Percentiles rank a stretch among this genome's conserved stretches.
These are phyloP conservation scores for Brachirus orientalis DNA, from an alignment of 2,113 vertebrate species.

Conservation along the genomic window DNA sequence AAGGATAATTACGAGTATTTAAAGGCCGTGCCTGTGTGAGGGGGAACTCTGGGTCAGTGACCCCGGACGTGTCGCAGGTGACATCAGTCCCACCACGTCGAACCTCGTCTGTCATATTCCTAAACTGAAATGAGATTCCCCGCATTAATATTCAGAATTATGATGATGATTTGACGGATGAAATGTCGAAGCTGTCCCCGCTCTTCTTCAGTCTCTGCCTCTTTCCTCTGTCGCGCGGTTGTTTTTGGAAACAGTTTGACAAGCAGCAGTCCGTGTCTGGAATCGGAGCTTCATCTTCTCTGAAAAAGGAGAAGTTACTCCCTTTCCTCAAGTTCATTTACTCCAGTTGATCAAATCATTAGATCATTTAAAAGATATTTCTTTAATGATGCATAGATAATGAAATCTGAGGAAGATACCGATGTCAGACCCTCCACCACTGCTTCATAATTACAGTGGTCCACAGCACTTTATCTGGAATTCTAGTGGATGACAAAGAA, in stretches of 20 bases:
- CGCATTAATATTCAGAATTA: slow-evolving; percentile 20
- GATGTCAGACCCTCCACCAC: too few species aligned
- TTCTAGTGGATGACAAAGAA: too few species aligned
- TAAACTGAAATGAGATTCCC: slow-evolving; percentile 2
- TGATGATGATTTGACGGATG: slow-evolving; percentile 45
- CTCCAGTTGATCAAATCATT: too few species aligned
- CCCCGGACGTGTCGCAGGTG: background rate
- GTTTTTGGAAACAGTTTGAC: background rate
- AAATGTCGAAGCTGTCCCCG: slow-evolving; percentile 39
- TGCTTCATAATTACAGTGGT: too few species aligned
- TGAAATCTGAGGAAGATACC: too few species aligned
- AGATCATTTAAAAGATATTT: too few species aligned
- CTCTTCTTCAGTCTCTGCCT: background rate
- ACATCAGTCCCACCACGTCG: slow-evolving; percentile 14
- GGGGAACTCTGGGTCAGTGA: slow-evolving; percentile 8
- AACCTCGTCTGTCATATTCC: background rate
- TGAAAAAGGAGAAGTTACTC: too few species aligned
- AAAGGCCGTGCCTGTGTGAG: background rate
- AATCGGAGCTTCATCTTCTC: background rate
- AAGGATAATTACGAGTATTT: slow-evolving; percentile 11
- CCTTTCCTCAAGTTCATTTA: too few species aligned
- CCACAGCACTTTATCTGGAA: too few species aligned
- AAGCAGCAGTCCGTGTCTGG: background rate
- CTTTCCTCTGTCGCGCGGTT: background rate
- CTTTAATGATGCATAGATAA: too few species aligned